phyloP scores from a whole-genome alignment of 2,797 vertebrate species.

The Orientallactaga sibirica region DNA sequence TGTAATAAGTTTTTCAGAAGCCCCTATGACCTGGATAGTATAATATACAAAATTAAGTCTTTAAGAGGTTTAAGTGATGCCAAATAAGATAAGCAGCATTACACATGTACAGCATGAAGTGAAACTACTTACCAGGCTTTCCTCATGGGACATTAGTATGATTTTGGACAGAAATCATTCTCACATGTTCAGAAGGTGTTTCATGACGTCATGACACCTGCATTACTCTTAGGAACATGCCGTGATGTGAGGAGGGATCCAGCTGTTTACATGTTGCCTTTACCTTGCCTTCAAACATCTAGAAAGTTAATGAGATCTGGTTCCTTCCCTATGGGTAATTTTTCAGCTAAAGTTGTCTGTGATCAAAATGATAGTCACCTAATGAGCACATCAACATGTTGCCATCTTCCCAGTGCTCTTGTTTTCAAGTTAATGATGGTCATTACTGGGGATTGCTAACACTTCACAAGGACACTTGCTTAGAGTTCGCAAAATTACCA shows the following conservation, averaged over 20 bases:
- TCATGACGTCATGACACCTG: neutral
- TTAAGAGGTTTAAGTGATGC: conserved; percentile 3
- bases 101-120: neutral
- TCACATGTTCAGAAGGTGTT: conserved; percentile 27
- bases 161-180: neutral
- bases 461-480: conserved; percentile 23
- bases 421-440: neutral
- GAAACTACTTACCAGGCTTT: neutral
- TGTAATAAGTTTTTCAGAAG: conserved; percentile 14
- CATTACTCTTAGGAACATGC: neutral
- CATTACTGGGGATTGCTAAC: neutral
- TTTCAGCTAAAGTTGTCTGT: conserved; percentile 29
- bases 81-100: conserved; percentile 22
- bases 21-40: neutral
- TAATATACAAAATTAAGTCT: conserved; percentile 44
- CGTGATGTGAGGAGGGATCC: neutral
- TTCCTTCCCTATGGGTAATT: neutral
- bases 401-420: neutral
- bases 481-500: conserved; percentile 38
- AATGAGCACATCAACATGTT: neutral
- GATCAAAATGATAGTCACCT: neutral
- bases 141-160: neutral
- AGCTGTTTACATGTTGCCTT: neutral
- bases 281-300: conserved; percentile 36
- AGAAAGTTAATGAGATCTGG: conserved; percentile 9